These are phyloP conservation scores for Platysternon megacephalum DNA, from an alignment of 2,113 vertebrate genomes.

Conservation along the genomic window DNA sequence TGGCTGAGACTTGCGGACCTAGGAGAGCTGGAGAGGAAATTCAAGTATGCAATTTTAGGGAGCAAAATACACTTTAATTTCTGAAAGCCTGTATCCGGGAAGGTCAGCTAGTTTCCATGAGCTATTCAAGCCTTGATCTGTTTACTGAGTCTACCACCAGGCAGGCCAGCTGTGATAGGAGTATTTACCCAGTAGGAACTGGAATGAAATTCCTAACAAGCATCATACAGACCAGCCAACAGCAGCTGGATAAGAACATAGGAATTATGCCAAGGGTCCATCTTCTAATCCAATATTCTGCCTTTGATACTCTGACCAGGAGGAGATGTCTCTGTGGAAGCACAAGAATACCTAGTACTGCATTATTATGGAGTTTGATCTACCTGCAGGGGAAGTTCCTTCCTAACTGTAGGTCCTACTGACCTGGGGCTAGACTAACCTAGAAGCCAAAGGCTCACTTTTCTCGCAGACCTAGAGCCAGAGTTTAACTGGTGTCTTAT, in stretches of 20 bases:
- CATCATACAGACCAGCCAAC: background rate
- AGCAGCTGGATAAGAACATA: background rate
- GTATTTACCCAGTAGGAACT: background rate
- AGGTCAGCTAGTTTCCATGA: background rate
- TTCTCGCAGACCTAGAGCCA: background rate
- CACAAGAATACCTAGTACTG: background rate
- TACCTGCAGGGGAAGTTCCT: background rate
- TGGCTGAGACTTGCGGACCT: conserved; percentile 8
- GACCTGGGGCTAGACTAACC: background rate
- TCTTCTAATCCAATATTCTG: background rate
- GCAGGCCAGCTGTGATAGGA: background rate
- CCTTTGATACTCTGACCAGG: background rate
- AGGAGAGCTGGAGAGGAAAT: conserved; percentile 20
- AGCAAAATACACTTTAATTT: conserved; percentile 15
- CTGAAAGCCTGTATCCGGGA: background rate
- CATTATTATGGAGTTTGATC: background rate
- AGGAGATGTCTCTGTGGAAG: background rate
- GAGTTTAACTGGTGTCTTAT: background rate
- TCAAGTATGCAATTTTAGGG: conserved; percentile 16
- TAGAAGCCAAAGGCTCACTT: background rate
- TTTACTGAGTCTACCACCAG: background rate
- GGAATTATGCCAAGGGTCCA: background rate
- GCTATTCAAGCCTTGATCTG: background rate
- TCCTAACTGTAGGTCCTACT: background rate
- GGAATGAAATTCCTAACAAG: background rate